A percentile compares a stretch with the other conserved stretches of the same genome.
Conservation (phyloP, 2,797 vertebrate genomes). For the Kryptolebias ocellatus region DNA sequence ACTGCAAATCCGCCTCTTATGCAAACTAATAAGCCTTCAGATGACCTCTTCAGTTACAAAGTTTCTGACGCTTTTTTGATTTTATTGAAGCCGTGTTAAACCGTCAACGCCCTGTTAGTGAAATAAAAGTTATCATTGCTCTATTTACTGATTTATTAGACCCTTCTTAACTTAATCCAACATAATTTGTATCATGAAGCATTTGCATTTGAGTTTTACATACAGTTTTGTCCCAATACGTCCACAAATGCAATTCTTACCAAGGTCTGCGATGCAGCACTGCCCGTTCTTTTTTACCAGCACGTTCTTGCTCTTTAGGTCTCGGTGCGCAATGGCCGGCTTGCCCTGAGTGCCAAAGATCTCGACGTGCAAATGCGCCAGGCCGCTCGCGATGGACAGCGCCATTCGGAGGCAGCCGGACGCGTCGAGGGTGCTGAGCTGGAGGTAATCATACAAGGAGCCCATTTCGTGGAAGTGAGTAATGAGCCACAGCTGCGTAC, state of each 20-base stretch:
- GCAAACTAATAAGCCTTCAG: background rate
- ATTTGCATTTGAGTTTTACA: background rate
- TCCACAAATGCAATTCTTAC: conserved; percentile 73
- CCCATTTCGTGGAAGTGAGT: conserved; percentile 99
- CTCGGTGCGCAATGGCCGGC: conserved; percentile 94
- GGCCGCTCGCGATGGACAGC: conserved; percentile 92
- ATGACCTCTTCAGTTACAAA: background rate
- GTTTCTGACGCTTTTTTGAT: background rate
- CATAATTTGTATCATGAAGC: background rate
- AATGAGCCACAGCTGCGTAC: conserved; percentile 97
- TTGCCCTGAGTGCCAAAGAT: conserved; percentile 98
- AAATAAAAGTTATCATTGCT: background rate
- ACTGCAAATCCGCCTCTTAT: conserved; percentile 9
- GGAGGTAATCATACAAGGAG: conserved; percentile 95
- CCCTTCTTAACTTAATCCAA: background rate
- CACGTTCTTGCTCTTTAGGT: conserved; percentile 98
- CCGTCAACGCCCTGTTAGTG: background rate
- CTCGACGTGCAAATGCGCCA: conserved; percentile 96
- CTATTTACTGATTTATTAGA: background rate
- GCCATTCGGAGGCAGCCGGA: conserved; percentile 92
- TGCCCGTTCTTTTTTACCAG: conserved; percentile 97
- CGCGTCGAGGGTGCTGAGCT: conserved; percentile 93
- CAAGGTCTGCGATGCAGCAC: conserved; percentile 97
- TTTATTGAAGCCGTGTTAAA: background rate
- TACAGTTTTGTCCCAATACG: background rate